These are phyloP conservation scores for Drosophila falleni DNA, from an alignment of 2,888 invertebrate genomes.

Conservation along the genomic window DNA sequence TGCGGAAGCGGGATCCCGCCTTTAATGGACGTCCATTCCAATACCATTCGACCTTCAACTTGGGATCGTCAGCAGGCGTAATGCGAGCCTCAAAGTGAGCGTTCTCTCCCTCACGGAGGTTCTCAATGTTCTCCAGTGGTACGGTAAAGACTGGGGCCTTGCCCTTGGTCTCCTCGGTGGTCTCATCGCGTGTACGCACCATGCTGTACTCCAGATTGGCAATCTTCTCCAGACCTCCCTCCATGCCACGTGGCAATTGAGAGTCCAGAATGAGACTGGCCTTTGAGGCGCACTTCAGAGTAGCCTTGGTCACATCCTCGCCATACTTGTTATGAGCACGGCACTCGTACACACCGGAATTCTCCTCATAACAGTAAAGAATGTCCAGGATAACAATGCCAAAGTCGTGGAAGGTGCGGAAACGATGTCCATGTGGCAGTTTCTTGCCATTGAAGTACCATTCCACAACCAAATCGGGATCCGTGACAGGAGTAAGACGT, in stretches of 20 bases:
- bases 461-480: conserved; percentile 97
- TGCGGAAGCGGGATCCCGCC: conserved; percentile 96
- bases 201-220: conserved; percentile 96
- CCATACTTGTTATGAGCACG: conserved; percentile 96
- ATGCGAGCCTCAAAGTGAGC: conserved; percentile 96
- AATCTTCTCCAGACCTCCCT: conserved; percentile 96
- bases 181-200: conserved; percentile 91
- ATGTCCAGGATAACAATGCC: conserved; percentile 98
- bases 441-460: conserved; percentile 98
- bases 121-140: conserved; percentile 94
- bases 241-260: conserved; percentile 97
- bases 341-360: conserved; percentile 97
- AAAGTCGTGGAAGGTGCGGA: conserved; percentile 98
- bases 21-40: conserved; percentile 96
- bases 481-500: conserved; percentile 95
- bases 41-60: conserved; percentile 96
- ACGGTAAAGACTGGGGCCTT: conserved; percentile 96
- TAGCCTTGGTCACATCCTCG: conserved; percentile 93
- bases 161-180: conserved; percentile 90
- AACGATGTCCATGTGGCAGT: conserved; percentile 97
- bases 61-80: conserved; percentile 95
- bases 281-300: conserved; percentile 94
- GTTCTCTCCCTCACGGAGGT: conserved; percentile 95
- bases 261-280: conserved; percentile 96
- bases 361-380: conserved; percentile 97